Percentiles rank a stretch among this genome's conserved stretches.
Conservation (phyloP, 1,140 invertebrate species). For the Bombyx mandarina region DNA sequence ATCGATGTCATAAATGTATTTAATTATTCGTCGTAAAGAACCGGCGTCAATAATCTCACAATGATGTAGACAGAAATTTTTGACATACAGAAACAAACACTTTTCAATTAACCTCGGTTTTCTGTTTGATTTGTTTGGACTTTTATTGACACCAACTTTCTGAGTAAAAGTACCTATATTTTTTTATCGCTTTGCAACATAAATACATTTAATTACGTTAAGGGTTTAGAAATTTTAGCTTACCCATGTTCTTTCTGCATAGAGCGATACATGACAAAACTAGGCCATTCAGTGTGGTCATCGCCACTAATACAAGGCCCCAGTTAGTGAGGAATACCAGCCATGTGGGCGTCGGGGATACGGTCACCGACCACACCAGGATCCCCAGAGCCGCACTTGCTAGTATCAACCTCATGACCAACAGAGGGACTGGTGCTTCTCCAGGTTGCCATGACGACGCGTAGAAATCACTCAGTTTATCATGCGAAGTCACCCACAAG, state of each 20-base stretch:
- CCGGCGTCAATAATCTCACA: no score
- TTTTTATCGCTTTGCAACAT: no score
- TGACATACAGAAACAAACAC: no score
- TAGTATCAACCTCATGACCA: conserved; percentile 72
- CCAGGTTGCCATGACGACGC: conserved; percentile 58
- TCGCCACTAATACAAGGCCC: conserved; percentile 71
- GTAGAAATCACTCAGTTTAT: conserved; percentile 50
- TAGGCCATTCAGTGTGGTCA: conserved; percentile 42
- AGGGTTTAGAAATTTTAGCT: conserved; percentile 7
- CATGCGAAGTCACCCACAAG: conserved; percentile 53
- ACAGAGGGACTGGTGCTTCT: conserved; percentile 38
- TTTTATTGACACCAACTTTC: no score
- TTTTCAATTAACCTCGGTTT: no score
- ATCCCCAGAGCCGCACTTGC: conserved; percentile 53
- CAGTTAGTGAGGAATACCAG: conserved; percentile 81
- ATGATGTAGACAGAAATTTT: no score
- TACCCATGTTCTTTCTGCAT: conserved; percentile 28
- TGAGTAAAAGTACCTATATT: no score
- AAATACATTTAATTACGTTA: background rate
- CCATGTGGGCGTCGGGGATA: conserved; percentile 64
- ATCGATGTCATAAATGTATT: no score
- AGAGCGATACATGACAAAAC: conserved; percentile 34
- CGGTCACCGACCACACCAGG: conserved; percentile 66
- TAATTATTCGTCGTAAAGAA: no score
- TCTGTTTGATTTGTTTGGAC: no score